Evolutionary conservation across 2,888 invertebrate species (phyloP), one percentile per base, ranked within the genome.

Genomic region (Parasteatoda lunata): DNA sequence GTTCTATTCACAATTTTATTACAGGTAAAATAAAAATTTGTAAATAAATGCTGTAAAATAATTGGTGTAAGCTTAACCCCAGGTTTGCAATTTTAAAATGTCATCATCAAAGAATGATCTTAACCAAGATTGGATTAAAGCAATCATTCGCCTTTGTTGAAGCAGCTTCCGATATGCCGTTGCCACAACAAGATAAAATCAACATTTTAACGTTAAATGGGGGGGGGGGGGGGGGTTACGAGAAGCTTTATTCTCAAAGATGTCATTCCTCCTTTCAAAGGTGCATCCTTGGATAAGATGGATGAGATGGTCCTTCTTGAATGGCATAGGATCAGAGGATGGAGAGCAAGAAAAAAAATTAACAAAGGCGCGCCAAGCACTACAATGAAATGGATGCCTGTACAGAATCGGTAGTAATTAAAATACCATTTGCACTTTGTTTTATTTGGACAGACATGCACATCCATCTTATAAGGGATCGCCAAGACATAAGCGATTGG

Each of bases 381-480:
- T 59, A 70, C 76, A 80, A 85, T 75, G 66, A 80, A 65, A 65
- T 68, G 51, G 66, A 76, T 48, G 52, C 54, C 80, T 80, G 70
- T 71, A 79, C 76, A 79, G 76, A 66, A 80, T 80, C 76, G 80
- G 85, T 80, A 80, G 85, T 78, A 85, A 85, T 85, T 85, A 85
- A 85, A 85, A 85, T 85, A 77, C 85, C 85, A 85, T 85, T 85
- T 85, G 85, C 85, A 77, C 85, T 85, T 30, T 85, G 85, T 77
- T 80, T 80, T 79, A 78, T 66, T 30, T 69, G 64, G 48, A 71
- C 85, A 68, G 85, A 85, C 79, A 76, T n/a, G 8, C n/a, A 48
- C 75, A 85, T 85, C 85, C 79, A 85, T 85, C 80, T 85, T 85
- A 5, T 7, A 51, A 48, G 68, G 54, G 59, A 49, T 30, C n/a